Base-by-base conservation (phyloP, 2,113 vertebrate genomes). In the Nematolebias whitei region DNA sequence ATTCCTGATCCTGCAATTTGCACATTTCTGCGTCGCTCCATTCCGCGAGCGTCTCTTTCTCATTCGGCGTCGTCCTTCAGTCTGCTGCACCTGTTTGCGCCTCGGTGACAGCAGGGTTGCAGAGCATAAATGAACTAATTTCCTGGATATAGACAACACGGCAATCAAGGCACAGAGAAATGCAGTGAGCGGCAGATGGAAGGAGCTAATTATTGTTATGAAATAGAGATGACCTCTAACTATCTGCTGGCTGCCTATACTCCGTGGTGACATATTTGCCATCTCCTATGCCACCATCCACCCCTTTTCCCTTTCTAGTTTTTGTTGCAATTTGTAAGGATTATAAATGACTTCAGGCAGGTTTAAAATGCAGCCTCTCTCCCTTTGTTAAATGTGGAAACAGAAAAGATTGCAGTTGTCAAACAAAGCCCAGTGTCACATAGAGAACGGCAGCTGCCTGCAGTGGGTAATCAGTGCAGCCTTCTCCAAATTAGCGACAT, bases 191-290 rank as follows among this genome's bases (percentile, higher is more conserved):
- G 70, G 86, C 91, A 93, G 92, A 93, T 92, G 92, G 90, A 89
- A 86, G 80, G 81, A 91, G 89, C 90, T 93, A 92, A 93, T 93
- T 90, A 91, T 91, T 92, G 90, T 91, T 92, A 86, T 92, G 90
- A 92, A 92, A 92, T 88, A 91, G 89, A 91, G 89, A 90, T 94
- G 93, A 93, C 93, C 92, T 87, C 90, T 87, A 88, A 83, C 88
- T 85, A 88, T 88, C 85, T 89, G 68, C 75, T 81, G 48, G 65
- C 79, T 85, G 82, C 85, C 86, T 80, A 86, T 69, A 67, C 41
- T 54, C 66, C 22, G 45, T 59, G 51, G 80, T 62, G 72, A 47
- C 68, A 73, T 77, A 84, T 55, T 87, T 87, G 80, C 86, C 85
- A 89, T 78, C 67, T 44, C 78, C 62, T 72, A 61, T 57, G 66